Base-by-base conservation (phyloP, 2,888 invertebrate species). In the Erynnis tages region DNA sequence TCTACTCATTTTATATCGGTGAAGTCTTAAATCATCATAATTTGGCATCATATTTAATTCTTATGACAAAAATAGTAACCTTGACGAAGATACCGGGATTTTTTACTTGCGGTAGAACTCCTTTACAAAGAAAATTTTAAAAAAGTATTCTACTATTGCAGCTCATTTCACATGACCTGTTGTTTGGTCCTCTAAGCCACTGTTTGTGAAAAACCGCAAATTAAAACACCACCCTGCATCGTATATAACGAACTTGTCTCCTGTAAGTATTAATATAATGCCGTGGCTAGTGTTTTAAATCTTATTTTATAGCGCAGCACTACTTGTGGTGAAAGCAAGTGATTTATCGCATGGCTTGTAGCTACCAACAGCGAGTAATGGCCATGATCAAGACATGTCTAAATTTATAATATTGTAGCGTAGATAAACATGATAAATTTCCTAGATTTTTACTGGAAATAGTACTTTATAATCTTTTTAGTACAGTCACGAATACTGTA, bases 351-450 rank as follows among this genome's bases (percentile, higher is more conserved):
- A 34, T 43, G 25, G 43, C 50, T 43, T 43, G 50, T 50, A 50
- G 27, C 38, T 35, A 35, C 41, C 43, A 43, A 43, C 50, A 19
- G 50, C 50, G 50, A 50, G 41, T 50, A 50, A 50, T 50, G 50
- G 50, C 50, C 35, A 27, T 43, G 50, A 50, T 50, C 50, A 50
- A 50, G 50, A 50, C 50, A 50, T 50, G 41, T 27, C 50, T 50
- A 43, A 50, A 50, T 50, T 50, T 50, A 50, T 50, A 50, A 34
- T 50, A 50, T 50, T 43, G 41, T 25, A 35, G n/a, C 17, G 41
- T 27, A 43, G 50, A 43, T 50, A 50, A 50, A 50, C 43, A 34
- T 50, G 43, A 50, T 50, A 50, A 43, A 50, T 50, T 41, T 43
- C n/a, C 11, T 25, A 11, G 13, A 25, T 25, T 49, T 35, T 50